A percentile compares a stretch with the other conserved stretches of the same genome.
Conservation (phyloP, 2,888 invertebrate genomes). For the Apamea sordens region DNA sequence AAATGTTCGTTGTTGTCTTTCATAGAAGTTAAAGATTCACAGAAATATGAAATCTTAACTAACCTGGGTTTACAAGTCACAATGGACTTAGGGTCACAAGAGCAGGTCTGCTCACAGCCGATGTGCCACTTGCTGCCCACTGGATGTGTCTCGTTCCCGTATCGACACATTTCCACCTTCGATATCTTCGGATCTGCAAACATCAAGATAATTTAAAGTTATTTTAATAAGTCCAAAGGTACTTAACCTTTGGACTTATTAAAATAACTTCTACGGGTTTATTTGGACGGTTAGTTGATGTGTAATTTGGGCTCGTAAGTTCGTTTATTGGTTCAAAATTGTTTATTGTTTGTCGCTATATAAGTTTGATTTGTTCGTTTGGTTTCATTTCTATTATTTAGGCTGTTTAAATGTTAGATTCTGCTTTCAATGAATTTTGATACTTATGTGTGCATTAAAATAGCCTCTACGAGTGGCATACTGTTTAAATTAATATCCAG, state of each 20-base stretch:
- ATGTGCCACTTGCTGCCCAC: conserved; percentile 94
- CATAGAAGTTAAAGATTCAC: too few relatives aligned
- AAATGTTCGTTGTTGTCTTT: too few relatives aligned
- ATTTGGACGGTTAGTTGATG: not conserved
- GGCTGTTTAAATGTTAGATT: not conserved
- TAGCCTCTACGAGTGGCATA: too few relatives aligned
- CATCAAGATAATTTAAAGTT: not conserved
- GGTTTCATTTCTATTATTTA: not conserved
- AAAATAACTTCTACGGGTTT: not conserved
- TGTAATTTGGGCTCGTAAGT: too few relatives aligned
- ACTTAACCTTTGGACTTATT: not conserved
- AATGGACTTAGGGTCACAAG: conserved; percentile 93
- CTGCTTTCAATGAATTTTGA: not conserved
- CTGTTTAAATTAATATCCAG: not conserved
- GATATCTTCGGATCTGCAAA: conserved; percentile 79
- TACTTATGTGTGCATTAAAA: not conserved
- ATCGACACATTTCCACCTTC: conserved; percentile 86
- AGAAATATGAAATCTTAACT: not conserved
- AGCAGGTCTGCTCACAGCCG: conserved; percentile 95
- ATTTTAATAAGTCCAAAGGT: too few relatives aligned
- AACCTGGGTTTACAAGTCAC: conserved; percentile 93
- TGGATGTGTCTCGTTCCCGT: conserved; percentile 93
- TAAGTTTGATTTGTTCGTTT: not conserved
- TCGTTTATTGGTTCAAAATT: too few relatives aligned
- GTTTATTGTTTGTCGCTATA: not conserved